Base-by-base conservation (phyloP, 2,113 vertebrate species). In the Otis tarda region DNA sequence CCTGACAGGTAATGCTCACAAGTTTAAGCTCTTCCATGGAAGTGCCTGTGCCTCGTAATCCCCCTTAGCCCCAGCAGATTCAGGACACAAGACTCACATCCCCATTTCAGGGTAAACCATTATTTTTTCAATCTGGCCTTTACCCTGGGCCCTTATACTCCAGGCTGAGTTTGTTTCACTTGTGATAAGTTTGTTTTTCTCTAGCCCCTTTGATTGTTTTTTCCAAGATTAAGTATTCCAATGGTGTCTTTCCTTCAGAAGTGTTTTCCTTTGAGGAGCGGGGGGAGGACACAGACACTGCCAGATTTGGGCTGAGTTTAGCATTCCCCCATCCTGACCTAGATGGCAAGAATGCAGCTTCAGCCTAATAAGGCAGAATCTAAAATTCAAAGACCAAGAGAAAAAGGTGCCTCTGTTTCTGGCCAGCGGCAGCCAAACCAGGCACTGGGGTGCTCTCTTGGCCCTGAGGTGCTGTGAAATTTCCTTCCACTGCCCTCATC, bases 141-240 rank as follows among this genome's bases (percentile, higher is more conserved):
- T 94, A 43, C 85, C 71, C 92, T 49, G n/a, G 16, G 85, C n/a
- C 56, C 68, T 80, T 78, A 55, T 41, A 70, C 35, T 87, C 79
- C 88, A 81, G 82, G 56, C 90, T 57, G 89, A 88, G 95, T 97
- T 97, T 97, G 90, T 95, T 97, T 97, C 94, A 89, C 49, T 97
- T 96, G 76, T 49, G 89, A 71, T 95, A 96, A 94, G 90, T 78
- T 86, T 96, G 96, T 96, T 97, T 94, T 95, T 47, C 92, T 88
- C 75, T 22, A 70, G 37, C 43, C 69, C 71, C 56, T 95, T 87
- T 71, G 85, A 95, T 97, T 96, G 88, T 74, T 96, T 96, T 94
- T 95, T 95, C 92, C 95, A 93, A 92, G 92, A 97, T 45, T 43
- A 94, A 96, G 60, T 81, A 95, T 92, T 92, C 76, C 0, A 2